Conservation (phyloP, 2,888 invertebrate genomes). For the Eupeodes latifasciatus region DNA sequence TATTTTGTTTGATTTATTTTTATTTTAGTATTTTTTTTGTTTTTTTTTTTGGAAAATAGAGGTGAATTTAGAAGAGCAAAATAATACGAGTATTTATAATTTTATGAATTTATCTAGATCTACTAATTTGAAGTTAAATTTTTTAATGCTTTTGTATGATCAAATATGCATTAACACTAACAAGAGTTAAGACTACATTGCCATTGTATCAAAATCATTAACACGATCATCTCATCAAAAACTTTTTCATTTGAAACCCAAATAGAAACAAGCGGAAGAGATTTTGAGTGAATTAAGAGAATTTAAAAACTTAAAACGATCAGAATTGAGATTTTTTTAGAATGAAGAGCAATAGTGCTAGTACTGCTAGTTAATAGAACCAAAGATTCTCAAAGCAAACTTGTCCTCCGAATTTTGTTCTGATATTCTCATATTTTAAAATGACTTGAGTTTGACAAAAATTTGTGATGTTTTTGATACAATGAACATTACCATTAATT, state of each 20-base stretch:
- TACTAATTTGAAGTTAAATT: not conserved
- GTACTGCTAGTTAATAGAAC: too few species aligned
- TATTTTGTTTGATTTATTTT: slow-evolving; percentile 37
- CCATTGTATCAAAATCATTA: not conserved
- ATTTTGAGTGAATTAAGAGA: slow-evolving; percentile 12
- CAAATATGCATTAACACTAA: too few species aligned
- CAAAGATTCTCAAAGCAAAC: too few species aligned
- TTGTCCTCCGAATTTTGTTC: too few species aligned
- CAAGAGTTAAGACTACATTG: not conserved
- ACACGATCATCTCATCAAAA: slow-evolving; percentile 17
- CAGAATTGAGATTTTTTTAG: too few species aligned
- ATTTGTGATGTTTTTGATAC: too few species aligned
- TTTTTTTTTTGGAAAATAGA: not conserved
- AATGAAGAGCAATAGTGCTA: too few species aligned
- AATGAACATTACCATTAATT: too few species aligned
- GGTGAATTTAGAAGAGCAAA: not conserved
- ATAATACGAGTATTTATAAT: too few species aligned
- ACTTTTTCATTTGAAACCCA: not conserved
- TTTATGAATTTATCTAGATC: not conserved
- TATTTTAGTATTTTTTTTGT: slow-evolving; percentile 4
- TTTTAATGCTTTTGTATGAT: not conserved
- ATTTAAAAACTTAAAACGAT: not conserved
- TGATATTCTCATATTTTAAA: too few species aligned
- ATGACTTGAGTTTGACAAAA: too few species aligned
- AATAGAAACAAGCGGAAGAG: not conserved